Evolutionary conservation across 2,888 invertebrate species (phyloP).

Genomic region (Lycophotia porphyrea): DNA sequence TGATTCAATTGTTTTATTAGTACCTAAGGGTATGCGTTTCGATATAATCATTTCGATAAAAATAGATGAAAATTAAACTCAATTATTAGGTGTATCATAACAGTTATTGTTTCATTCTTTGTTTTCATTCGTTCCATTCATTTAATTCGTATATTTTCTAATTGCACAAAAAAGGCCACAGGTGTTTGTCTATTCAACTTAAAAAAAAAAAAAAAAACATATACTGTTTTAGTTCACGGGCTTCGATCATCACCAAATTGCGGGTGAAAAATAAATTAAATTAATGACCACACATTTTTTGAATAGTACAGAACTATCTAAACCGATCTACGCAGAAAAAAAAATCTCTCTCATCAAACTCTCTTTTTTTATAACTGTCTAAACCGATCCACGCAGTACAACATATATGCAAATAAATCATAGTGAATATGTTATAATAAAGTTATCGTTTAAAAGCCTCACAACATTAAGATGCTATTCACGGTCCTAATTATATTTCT

Average conservation of each 20-base stretch:
- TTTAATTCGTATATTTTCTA: not conserved
- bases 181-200: not conserved
- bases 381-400: not conserved
- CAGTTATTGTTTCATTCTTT: not conserved
- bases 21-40: not conserved
- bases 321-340: not conserved
- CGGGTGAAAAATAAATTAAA: not conserved
- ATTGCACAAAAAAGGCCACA: not conserved
- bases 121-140: not conserved
- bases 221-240: too few relatives aligned
- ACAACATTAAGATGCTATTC: not conserved
- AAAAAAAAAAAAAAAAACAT: too few relatives aligned
- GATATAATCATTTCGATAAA: not conserved
- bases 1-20: not conserved
- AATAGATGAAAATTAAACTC: not conserved
- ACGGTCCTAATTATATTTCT: conserved; percentile 2
- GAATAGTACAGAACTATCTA: too few relatives aligned
- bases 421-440: not conserved
- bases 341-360: too few relatives aligned
- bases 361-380: too few relatives aligned
- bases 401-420: not conserved
- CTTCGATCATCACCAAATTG: too few relatives aligned
- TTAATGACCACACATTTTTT: not conserved
- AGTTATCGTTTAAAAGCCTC: not conserved
- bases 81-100: not conserved